Conservation (phyloP, 2,113 vertebrate genomes). For the Pygoscelis antarcticus region DNA sequence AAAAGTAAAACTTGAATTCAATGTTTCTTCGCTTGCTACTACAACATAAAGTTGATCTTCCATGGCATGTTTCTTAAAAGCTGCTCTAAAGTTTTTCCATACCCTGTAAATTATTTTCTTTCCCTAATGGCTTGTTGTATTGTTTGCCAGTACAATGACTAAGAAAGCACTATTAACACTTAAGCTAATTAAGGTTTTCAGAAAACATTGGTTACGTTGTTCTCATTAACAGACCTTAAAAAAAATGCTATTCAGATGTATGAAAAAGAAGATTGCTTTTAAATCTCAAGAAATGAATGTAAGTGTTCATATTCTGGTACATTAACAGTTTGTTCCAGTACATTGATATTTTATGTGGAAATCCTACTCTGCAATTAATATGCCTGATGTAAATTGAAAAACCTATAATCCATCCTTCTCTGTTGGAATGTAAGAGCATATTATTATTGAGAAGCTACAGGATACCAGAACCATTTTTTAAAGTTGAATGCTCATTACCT, state of each 20-base stretch:
- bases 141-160: constrained; percentile 67
- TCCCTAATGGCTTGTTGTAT: constrained; percentile 66
- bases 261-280: constrained; percentile 66
- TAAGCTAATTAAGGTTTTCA: constrained; percentile 76
- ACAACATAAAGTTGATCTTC: constrained; percentile 73
- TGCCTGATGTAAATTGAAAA: constrained; percentile 81
- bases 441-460: constrained; percentile 80
- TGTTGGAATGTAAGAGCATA: constrained; percentile 75
- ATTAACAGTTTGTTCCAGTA: constrained; percentile 84
- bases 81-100: constrained; percentile 58
- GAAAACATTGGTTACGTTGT: constrained; percentile 51
- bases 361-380: constrained; percentile 81
- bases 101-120: constrained; percentile 67
- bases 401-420: constrained; percentile 79
- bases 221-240: constrained; percentile 65
- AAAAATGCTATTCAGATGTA: constrained; percentile 49
- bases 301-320: constrained; percentile 80
- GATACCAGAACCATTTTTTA: constrained; percentile 76
- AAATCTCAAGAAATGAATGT: constrained; percentile 75
- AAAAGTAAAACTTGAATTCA: not conserved
- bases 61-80: constrained; percentile 70
- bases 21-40: constrained; percentile 18
- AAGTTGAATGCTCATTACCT: constrained; percentile 79
- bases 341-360: constrained; percentile 83
- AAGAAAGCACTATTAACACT: constrained; percentile 65